These are phyloP conservation scores for Lacerta agilis DNA, from an alignment of 2,797 vertebrate species.

Conservation along the genomic window DNA sequence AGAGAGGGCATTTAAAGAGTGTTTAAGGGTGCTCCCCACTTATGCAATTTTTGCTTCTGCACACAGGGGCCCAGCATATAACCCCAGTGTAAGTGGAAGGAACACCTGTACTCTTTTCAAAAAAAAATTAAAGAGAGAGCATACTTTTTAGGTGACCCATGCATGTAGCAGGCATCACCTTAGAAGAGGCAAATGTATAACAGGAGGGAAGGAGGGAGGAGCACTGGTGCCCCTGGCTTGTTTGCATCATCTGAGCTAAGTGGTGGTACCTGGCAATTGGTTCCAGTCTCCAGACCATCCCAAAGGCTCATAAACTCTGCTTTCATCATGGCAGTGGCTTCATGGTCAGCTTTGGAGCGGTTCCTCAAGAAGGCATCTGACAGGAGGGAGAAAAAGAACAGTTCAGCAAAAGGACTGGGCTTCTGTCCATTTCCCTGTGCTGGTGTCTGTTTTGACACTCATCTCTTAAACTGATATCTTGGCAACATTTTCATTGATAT, in stretches of 20 bases:
- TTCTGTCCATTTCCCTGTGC: no score
- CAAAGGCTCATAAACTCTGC: slow-evolving; percentile 89
- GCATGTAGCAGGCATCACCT: not conserved
- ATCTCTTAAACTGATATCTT: not conserved
- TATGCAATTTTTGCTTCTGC: no score
- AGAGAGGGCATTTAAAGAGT: no score
- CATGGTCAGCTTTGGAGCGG: slow-evolving; percentile 83
- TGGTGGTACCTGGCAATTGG: slow-evolving; percentile 77
- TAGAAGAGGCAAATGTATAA: not conserved
- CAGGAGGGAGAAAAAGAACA: not conserved
- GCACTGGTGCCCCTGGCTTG: not conserved
- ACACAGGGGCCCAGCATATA: no score
- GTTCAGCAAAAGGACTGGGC: not conserved
- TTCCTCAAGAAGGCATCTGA: slow-evolving; percentile 85
- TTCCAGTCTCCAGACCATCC: slow-evolving; percentile 83
- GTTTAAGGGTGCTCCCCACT: no score
- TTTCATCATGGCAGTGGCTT: slow-evolving; percentile 89
- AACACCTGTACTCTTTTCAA: no score
- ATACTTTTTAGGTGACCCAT: no score
- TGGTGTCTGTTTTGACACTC: not conserved
- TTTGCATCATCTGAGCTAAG: not conserved
- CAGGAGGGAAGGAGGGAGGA: not conserved
- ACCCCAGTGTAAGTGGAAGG: no score
- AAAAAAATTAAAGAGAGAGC: no score
- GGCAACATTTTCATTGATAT: not conserved